A percentile compares a stretch with the other conserved stretches of the same genome.
These are phyloP conservation scores for Urocitellus parryii DNA, from an alignment of 2,113 vertebrate species.

Conservation along the genomic window DNA sequence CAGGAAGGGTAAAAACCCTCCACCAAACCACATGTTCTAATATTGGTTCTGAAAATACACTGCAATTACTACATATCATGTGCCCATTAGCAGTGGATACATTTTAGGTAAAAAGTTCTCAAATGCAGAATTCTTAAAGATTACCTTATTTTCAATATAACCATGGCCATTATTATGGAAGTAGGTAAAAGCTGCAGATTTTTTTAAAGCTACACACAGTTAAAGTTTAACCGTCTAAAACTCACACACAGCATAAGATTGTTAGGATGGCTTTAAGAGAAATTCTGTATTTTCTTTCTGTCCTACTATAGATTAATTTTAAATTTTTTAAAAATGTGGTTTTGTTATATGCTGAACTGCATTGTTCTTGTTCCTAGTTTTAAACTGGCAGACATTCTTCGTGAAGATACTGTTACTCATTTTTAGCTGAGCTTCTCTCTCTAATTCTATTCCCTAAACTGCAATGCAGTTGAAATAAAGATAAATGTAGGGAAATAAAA, in stretches of 20 bases:
- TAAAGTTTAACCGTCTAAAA: background rate
- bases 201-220: background rate
- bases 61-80: background rate
- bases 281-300: background rate
- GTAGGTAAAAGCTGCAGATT: background rate
- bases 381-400: background rate
- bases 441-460: background rate
- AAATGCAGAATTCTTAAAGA: background rate
- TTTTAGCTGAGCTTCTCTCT: background rate
- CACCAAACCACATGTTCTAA: background rate
- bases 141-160: background rate
- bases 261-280: background rate
- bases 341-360: background rate
- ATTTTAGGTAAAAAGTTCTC: background rate
- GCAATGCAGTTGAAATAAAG: background rate
- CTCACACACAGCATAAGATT: background rate
- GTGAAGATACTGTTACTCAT: background rate
- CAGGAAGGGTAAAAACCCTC: background rate
- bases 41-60: background rate
- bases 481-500: slow-evolving; percentile 13
- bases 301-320: background rate
- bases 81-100: background rate
- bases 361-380: background rate
- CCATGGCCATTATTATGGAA: background rate
- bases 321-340: background rate